Base-by-base conservation (phyloP, 2,797 vertebrate species). In the Gouania willdenowi region DNA sequence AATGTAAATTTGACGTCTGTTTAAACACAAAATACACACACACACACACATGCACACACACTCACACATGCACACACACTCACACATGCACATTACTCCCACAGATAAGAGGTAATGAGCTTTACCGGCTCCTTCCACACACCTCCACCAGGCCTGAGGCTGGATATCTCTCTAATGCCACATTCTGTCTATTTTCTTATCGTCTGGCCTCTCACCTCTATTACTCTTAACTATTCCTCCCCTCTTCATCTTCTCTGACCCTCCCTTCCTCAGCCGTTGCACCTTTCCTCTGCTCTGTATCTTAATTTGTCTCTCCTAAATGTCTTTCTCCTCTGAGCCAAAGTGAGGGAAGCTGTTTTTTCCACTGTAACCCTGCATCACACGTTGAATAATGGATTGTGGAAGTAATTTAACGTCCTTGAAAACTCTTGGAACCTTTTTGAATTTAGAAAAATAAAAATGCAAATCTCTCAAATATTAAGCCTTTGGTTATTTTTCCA, bases 81-180 rank as follows among this genome's bases (percentile, higher is more conserved):
- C 27, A 24, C 42, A 14, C 4, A 36, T 17, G 49, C 41, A n/a
- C n/a, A 9, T 40, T 14, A 56, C 71, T 75, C 59, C 55, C 47
- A 38, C 47, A 78, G 81, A 86, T 84, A 86, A 82, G 77, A 59
- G 44, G 59, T 83, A 84, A 87, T 85, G 79, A 84, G 81, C 73
- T 87, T 71, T 27, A 16, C 58, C 33, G 24, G 63, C 61, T 64
- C 66, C 46, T 57, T 72, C 62, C 41, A 41, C 72, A 76, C 73
- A 71, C 67, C 68, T 75, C 55, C 66, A 57, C 39, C 54, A 43
- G 47, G 66, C 63, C 53, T 61, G 55, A 63, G 66, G 66, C 61
- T 40, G 46, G 63, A 35, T 67, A 66, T 71, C 62, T 74, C 53
- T 77, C 58, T 45, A 43, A 64, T 78, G 26, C 60, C 72, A 75